Conservation (phyloP, 2,113 vertebrate species). For the Nibea coibor region DNA sequence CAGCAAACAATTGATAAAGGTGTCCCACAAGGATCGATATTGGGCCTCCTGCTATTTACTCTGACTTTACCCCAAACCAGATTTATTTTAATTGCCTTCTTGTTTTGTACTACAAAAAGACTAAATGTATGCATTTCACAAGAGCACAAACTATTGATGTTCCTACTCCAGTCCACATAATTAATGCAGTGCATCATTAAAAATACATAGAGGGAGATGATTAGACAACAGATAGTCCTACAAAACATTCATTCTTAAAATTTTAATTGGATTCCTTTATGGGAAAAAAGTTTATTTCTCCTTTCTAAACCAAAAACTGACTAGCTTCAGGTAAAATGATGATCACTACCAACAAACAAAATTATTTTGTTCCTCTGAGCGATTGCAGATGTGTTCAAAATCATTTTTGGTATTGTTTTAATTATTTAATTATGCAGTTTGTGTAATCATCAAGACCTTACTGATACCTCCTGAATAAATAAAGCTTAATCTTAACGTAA, state of each 20-base stretch:
- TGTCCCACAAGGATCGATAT: background rate
- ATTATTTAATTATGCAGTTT: background rate
- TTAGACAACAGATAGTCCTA: no score
- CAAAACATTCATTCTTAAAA: background rate
- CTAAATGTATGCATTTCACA: background rate
- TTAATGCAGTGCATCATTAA: background rate
- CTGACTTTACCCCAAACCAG: background rate
- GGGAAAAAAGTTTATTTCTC: no score
- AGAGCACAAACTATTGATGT: background rate
- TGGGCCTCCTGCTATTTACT: background rate
- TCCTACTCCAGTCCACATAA: background rate
- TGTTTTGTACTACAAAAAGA: background rate
- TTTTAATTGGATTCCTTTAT: background rate
- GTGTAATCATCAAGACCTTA: background rate
- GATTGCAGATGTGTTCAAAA: background rate
- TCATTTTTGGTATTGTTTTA: background rate
- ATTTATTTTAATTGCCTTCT: background rate
- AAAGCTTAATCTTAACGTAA: background rate
- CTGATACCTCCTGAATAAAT: background rate
- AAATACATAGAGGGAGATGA: background rate
- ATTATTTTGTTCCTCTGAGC: background rate
- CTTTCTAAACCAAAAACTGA: background rate
- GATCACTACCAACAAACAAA: background rate
- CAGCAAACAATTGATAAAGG: background rate
- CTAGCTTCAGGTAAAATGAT: background rate